Evolutionary conservation across 2,113 vertebrate genomes (phyloP).

Genomic region (Tricholaema leucomelas): DNA sequence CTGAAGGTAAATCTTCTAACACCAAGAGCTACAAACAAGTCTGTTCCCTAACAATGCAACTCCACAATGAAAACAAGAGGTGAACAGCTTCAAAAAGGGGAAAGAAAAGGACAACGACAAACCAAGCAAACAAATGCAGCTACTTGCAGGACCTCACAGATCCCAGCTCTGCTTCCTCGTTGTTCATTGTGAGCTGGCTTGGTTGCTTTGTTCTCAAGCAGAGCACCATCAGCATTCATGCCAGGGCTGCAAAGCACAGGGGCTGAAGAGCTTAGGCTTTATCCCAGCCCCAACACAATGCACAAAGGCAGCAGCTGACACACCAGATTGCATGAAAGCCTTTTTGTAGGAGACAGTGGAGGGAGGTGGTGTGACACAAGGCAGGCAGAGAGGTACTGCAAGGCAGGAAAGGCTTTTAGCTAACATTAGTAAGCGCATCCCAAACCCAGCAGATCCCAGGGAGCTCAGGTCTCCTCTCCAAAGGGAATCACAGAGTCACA

Average conservation of each 20-base stretch:
- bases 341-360: neutral
- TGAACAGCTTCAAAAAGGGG: neutral
- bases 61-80: neutral
- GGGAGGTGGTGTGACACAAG: conserved; percentile 19
- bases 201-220: neutral
- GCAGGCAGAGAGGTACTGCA: neutral
- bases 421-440: neutral
- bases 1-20: neutral
- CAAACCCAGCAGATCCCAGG: neutral
- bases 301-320: conserved; percentile 58
- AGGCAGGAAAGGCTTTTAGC: neutral
- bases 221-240: conserved; percentile 26
- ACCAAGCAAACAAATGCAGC: neutral
- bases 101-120: neutral
- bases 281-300: conserved; percentile 20
- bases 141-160: neutral
- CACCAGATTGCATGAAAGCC: conserved; percentile 45
- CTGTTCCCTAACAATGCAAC: neutral
- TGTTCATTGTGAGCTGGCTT: neutral
- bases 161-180: neutral
- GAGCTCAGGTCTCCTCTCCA: neutral
- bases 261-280: conserved; percentile 24
- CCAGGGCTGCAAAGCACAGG: neutral
- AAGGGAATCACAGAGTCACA: neutral
- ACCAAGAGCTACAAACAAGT: neutral